Percentiles rank a stretch among this genome's conserved stretches.
These are phyloP conservation scores for Deilephila porcellus DNA, from an alignment of 2,888 invertebrate species.

Conservation along the genomic window DNA sequence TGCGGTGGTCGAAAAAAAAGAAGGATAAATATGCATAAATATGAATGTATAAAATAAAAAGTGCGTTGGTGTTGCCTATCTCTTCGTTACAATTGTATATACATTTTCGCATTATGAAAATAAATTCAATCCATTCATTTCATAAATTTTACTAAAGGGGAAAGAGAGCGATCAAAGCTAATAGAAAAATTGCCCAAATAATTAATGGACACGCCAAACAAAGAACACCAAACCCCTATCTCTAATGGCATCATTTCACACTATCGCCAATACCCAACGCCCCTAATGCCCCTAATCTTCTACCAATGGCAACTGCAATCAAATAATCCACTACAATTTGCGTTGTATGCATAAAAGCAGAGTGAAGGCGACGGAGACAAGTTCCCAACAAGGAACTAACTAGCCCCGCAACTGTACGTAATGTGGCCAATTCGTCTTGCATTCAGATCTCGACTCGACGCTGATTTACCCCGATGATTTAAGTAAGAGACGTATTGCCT, in stretches of 20 bases:
- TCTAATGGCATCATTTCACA: background rate
- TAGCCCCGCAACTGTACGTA: slow-evolving; percentile 66
- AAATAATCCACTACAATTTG: slow-evolving; percentile 14
- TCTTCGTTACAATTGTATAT: no score
- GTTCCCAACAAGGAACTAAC: slow-evolving; percentile 63
- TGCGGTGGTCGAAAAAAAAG: no score
- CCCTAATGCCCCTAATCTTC: background rate
- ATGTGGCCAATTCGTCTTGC: slow-evolving; percentile 70
- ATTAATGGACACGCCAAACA: background rate
- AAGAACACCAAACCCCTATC: background rate
- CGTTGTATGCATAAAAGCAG: slow-evolving; percentile 16
- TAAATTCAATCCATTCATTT: no score
- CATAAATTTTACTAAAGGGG: no score
- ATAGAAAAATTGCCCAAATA: no score
- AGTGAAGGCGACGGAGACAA: slow-evolving; percentile 25
- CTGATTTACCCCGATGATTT: slow-evolving; percentile 50
- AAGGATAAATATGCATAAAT: no score
- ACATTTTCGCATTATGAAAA: no score
- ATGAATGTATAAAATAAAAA: no score
- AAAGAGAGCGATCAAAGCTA: no score
- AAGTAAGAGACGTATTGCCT: slow-evolving; percentile 48
- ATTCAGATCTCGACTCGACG: slow-evolving; percentile 54
- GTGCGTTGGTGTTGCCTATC: no score
- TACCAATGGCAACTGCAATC: slow-evolving; percentile 3
- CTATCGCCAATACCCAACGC: background rate